Conservation (phyloP, 1,140 invertebrate genomes). For the Pseudomyrmex dendroicus region DNA sequence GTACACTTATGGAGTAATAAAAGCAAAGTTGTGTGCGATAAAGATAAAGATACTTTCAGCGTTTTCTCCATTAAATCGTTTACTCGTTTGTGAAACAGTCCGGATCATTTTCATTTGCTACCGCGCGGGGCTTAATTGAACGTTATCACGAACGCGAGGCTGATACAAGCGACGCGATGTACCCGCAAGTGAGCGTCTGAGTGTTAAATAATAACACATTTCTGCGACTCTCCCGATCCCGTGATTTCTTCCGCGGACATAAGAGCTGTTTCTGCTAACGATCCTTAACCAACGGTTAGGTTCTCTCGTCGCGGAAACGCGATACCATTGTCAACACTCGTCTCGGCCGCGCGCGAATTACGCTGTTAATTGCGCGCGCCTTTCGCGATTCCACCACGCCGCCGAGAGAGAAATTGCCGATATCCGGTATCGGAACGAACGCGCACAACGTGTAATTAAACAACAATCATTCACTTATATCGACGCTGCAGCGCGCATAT, state of each 20-base stretch:
- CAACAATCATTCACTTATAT: constrained; percentile 62
- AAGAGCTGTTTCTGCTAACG: constrained; percentile 40
- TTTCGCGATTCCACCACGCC: constrained; percentile 41
- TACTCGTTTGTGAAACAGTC: constrained; percentile 32
- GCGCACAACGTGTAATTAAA: constrained; percentile 60
- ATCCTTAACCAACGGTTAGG: constrained; percentile 36
- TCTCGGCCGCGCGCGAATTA: neutral
- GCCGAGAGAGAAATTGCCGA: constrained; percentile 62
- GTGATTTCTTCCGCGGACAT: constrained; percentile 37
- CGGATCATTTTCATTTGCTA: constrained; percentile 35
- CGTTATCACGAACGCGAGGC: constrained; percentile 20
- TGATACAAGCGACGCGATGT: constrained; percentile 43
- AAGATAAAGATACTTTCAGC: neutral
- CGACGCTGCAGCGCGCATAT: neutral
- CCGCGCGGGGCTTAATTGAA: constrained; percentile 30
- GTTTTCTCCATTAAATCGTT: neutral
- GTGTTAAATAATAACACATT: constrained; percentile 61
- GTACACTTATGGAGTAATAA: neutral
- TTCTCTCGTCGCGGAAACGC: constrained; percentile 38
- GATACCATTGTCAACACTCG: constrained; percentile 52
- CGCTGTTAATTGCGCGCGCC: constrained; percentile 36
- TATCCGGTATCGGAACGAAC: constrained; percentile 58
- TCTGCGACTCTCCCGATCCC: constrained; percentile 15
- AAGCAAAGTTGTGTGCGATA: neutral
- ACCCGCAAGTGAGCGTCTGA: constrained; percentile 10